Evolutionary conservation across 1,140 invertebrate species (phyloP).

Genomic region (Cotesia glomerata): DNA sequence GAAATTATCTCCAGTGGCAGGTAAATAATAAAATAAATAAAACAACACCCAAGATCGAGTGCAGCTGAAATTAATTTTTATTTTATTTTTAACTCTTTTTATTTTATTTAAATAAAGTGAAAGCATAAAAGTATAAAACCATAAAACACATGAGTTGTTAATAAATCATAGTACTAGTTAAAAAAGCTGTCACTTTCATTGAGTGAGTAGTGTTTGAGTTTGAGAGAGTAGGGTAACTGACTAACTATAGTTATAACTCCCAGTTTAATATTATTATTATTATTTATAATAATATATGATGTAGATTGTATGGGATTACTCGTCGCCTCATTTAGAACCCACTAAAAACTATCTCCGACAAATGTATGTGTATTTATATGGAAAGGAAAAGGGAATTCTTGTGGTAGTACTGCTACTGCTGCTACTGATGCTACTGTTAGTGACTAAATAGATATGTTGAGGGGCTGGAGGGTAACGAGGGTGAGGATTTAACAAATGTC

Average conservation of each 20-base stretch:
- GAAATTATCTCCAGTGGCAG: conserved; percentile 83
- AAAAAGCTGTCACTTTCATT: no score
- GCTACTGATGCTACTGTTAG: background rate
- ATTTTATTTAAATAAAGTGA: no score
- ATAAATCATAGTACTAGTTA: no score
- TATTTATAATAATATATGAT: background rate
- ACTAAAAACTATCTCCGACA: background rate
- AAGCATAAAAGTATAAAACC: no score
- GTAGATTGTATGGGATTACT: conserved; percentile 6
- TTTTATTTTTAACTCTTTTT: no score
- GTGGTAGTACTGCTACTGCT: no score
- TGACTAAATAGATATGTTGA: background rate
- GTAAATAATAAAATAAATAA: conserved; percentile 60
- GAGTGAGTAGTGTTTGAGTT: no score
- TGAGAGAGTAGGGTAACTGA: no score
- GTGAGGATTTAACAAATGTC: conserved; percentile 11
- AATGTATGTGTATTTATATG: background rate
- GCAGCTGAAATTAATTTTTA: no score
- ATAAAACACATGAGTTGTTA: no score
- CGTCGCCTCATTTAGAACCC: conserved; percentile 12
- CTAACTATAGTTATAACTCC: no score
- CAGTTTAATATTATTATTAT: background rate
- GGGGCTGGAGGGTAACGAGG: background rate
- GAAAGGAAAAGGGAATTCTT: no score
- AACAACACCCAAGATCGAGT: background rate